Percentiles rank a stretch among this genome's conserved stretches.
phyloP scores from a whole-genome alignment of 2,113 vertebrate genomes.

The Sceloporus tristichus region DNA sequence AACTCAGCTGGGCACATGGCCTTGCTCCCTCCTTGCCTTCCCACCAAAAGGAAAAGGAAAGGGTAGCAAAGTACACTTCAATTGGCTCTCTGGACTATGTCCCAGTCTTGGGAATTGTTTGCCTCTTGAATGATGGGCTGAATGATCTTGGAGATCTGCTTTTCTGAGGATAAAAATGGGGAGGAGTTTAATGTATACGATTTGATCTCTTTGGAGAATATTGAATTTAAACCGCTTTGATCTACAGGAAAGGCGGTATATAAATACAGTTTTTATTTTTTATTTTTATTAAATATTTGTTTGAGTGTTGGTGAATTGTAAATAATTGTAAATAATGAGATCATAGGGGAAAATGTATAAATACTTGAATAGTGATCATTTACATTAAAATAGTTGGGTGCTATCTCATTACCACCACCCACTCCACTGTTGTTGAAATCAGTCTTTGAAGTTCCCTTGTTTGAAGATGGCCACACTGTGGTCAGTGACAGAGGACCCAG shows the following conservation, averaged over 20 bases:
- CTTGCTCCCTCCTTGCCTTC: too few relatives aligned
- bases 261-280: too few relatives aligned
- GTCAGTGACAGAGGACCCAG: too few relatives aligned
- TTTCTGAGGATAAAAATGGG: background rate
- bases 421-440: too few relatives aligned
- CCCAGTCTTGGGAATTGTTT: too few relatives aligned
- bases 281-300: background rate
- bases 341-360: background rate
- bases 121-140: background rate
- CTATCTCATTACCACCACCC: too few relatives aligned
- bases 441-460: too few relatives aligned
- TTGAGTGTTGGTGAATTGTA: background rate
- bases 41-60: background rate
- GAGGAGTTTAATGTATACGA: background rate
- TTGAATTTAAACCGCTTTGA: background rate
- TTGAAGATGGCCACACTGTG: too few relatives aligned
- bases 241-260: too few relatives aligned
- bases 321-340: background rate
- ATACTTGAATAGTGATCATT: background rate
- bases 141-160: background rate
- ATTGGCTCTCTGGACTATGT: background rate
- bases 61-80: background rate
- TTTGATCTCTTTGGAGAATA: background rate
- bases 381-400: background rate
- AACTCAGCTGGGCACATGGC: background rate